Evolutionary conservation across 2,797 vertebrate genomes (phyloP), one percentile per base, ranked within the genome.

Genomic region (Cebuella pygmaea): DNA sequence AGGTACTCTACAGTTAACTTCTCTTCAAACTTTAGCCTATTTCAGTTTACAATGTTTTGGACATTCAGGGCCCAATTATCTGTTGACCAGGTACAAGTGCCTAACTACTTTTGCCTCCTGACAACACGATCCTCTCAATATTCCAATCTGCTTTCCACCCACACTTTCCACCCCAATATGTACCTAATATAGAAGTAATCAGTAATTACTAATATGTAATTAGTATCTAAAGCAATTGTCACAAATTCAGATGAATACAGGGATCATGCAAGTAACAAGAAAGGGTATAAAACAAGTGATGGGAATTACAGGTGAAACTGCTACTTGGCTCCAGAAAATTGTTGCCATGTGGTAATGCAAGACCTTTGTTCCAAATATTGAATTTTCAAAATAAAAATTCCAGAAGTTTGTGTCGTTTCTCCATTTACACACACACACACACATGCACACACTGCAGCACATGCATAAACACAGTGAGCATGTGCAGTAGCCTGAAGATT

Each of bases 81-180:
- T 75, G 36, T 44, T 50, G 33, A 80, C 33, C 12, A 83, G 20
- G 8, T n/a, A 14, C 13, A 44, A 36, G 26, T 33, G 19, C 39
- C 27, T 12, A 57, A 67, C 24, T 22, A 46, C 9, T 52, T 72
- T n/a, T 57, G 46, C 33, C 26, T 44, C 44, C 57, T 50, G 26
- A 78, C 24, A 93, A 19, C 0, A 88, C 17, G 30, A 70, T 44
- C 3, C 36, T 30, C 1, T 19, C 72, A 61, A 14, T 12, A 67
- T 90, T 84, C 24, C 26, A 64, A 22, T 39, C 55, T 48, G 17
- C 44, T 26, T n/a, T n/a, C n/a, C n/a, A n/a, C 52, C 41, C 39
- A 61, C 13, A 2, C 6, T 50, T 50, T 10, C 19, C 1, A 17
- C 10, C 11, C 13, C 33, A 67, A 39, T 1, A 5, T 17, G 2